Evolutionary conservation across 2,113 vertebrate species (phyloP).

Genomic region (Etia nguti): DNA sequence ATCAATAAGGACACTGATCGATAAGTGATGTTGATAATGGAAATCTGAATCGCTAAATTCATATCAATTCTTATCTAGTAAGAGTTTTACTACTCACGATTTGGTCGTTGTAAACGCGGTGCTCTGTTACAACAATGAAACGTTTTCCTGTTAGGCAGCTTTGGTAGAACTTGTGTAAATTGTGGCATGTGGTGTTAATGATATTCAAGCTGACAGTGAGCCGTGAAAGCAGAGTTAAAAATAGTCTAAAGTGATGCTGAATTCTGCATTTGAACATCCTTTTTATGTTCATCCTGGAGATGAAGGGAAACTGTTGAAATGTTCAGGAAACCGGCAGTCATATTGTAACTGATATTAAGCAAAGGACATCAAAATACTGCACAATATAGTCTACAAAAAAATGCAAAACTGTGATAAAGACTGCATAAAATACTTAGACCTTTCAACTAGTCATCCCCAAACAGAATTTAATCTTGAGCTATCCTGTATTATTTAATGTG

Average conservation of each 20-base stretch:
- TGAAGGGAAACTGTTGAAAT: background rate
- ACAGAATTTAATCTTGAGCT: background rate
- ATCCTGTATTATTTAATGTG: background rate
- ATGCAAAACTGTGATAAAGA: background rate
- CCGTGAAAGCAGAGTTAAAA: background rate
- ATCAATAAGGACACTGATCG: rapidly evolving
- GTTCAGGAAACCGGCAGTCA: background rate
- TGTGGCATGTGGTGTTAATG: background rate
- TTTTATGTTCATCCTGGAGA: background rate
- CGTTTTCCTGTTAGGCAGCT: background rate
- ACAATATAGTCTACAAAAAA: background rate
- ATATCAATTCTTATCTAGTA: background rate
- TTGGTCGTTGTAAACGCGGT: background rate
- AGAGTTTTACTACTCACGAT: background rate
- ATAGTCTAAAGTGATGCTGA: background rate
- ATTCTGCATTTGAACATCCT: background rate
- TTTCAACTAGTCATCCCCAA: background rate
- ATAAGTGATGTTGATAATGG: background rate
- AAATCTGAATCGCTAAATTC: background rate
- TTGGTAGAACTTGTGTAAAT: background rate
- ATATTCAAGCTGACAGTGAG: background rate
- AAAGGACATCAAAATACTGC: background rate
- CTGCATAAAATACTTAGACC: background rate
- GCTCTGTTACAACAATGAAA: background rate
- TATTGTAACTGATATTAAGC: background rate